Evolutionary conservation across 2,888 invertebrate genomes (phyloP), one percentile per base, ranked within the genome.

Genomic region (Hololepta plana): DNA sequence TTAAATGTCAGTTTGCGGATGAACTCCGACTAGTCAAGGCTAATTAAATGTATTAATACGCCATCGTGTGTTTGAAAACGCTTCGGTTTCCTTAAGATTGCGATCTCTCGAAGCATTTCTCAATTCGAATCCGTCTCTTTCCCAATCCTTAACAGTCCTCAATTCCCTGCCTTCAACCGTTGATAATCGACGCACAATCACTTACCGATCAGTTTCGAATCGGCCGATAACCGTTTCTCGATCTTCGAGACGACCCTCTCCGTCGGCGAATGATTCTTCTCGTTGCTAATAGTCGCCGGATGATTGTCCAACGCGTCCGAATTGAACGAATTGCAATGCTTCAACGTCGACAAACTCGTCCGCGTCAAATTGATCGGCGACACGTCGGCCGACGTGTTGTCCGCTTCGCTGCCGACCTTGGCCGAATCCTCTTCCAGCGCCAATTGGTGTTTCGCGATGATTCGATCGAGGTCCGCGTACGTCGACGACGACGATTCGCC

Each of bases 291-390:
- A 4, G 22, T 26, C 17, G 17, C 7, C n/a, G 17, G 7, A 17
- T 17, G 7, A 9, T 8, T 17, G 14, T 50, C 49, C 23, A 54
- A 37, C 12, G 48, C 41, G 32, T 53, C 53, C 3, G 53, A 53
- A 38, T 55, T 53, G 36, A 54, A 54, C 4, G 55, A 54, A 35
- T 54, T 55, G 37, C 49, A 54, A 30, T 54, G 54, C 33, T 52
- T 53, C 21, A 49, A 42, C 9, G 45, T 46, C 19, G n/a, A n/a
- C n/a, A 46, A 33, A 32, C 44, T 44, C 14, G 42, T 43, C 28
- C 41, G 42, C 38, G 45, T 40, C 16, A 47, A 26, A 25, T 40
- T 35, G 2, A 38, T 33, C 8, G 49, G 46, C 8, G 43, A 43
- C 9, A 35, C 38, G 24, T 42, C 43, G 9, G 40, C 38, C 4